These are phyloP conservation scores for Patella vulgata DNA, from an alignment of 1,140 invertebrate species.

Conservation along the genomic window DNA sequence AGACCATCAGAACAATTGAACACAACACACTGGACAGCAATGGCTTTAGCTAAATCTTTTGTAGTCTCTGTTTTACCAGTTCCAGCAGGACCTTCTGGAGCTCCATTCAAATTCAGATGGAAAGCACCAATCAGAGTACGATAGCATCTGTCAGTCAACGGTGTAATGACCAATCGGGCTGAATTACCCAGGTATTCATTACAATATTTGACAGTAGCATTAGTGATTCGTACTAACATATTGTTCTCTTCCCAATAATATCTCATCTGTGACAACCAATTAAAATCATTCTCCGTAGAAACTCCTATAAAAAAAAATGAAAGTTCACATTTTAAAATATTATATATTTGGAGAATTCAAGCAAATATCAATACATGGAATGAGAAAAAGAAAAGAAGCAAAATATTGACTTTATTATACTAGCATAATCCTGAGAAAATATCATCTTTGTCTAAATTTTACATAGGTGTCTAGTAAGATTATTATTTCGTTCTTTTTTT, in stretches of 20 bases:
- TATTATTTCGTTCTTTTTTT: too few species aligned
- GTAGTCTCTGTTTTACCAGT: slow-evolving; percentile 69
- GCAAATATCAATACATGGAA: too few species aligned
- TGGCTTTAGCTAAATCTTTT: slow-evolving; percentile 68
- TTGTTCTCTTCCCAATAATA: slow-evolving; percentile 68
- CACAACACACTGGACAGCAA: slow-evolving; percentile 69
- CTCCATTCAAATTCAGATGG: slow-evolving; percentile 68
- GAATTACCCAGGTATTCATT: slow-evolving; percentile 69
- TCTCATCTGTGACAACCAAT: slow-evolving; percentile 67
- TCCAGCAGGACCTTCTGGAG: slow-evolving; percentile 68
- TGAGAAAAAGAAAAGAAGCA: neutral
- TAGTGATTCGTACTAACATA: slow-evolving; percentile 62
- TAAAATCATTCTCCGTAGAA: slow-evolving; percentile 65
- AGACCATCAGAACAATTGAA: slow-evolving; percentile 69
- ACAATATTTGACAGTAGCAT: slow-evolving; percentile 66
- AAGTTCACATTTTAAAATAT: neutral
- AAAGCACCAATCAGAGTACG: slow-evolving; percentile 61
- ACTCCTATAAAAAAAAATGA: slow-evolving; percentile 46
- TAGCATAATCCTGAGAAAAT: too few species aligned
- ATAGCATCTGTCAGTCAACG: slow-evolving; percentile 66
- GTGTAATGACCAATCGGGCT: slow-evolving; percentile 66
- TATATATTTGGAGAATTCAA: too few species aligned
- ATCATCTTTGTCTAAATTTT: too few species aligned
- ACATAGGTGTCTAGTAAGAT: too few species aligned
- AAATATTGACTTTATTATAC: too few species aligned